A percentile compares a stretch with the other conserved stretches of the same genome.
These are phyloP conservation scores for Meloidogyne chitwoodi DNA, from an alignment of 1,140 invertebrate species.

Conservation along the genomic window DNA sequence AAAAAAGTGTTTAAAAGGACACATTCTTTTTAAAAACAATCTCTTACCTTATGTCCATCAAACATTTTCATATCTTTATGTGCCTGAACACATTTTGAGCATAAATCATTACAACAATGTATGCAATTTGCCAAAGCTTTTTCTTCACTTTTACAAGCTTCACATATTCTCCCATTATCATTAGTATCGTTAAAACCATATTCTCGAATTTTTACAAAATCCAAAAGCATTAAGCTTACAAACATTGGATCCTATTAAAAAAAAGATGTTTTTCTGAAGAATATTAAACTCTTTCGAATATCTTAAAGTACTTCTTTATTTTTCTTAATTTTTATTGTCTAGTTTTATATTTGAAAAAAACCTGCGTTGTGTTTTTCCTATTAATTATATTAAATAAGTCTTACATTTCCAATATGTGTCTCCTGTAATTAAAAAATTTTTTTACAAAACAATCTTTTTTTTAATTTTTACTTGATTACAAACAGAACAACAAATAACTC, in stretches of 20 bases:
- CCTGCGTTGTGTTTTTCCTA: conserved; percentile 11
- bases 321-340: too few species aligned
- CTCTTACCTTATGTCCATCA: conserved; percentile 39
- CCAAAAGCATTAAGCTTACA: conserved; percentile 12
- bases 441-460: background rate
- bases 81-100: conserved; percentile 81
- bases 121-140: conserved; percentile 82
- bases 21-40: too few species aligned
- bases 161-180: conserved; percentile 28
- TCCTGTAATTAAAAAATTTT: conserved; percentile 32
- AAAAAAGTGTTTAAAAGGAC: too few species aligned
- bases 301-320: too few species aligned
- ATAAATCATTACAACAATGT: conserved; percentile 86
- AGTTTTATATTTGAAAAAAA: too few species aligned
- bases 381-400: conserved; percentile 46
- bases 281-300: too few species aligned
- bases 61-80: conserved; percentile 74
- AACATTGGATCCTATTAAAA: background rate
- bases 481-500: conserved; percentile 52
- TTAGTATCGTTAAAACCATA: conserved; percentile 20
- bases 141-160: conserved; percentile 61
- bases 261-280: background rate
- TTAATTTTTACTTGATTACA: conserved; percentile 39
- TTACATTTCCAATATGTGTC: conserved; percentile 16
- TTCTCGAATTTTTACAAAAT: conserved; percentile 10